Base-by-base conservation (phyloP, 2,797 vertebrate genomes). In the Lepus townsendii region DNA sequence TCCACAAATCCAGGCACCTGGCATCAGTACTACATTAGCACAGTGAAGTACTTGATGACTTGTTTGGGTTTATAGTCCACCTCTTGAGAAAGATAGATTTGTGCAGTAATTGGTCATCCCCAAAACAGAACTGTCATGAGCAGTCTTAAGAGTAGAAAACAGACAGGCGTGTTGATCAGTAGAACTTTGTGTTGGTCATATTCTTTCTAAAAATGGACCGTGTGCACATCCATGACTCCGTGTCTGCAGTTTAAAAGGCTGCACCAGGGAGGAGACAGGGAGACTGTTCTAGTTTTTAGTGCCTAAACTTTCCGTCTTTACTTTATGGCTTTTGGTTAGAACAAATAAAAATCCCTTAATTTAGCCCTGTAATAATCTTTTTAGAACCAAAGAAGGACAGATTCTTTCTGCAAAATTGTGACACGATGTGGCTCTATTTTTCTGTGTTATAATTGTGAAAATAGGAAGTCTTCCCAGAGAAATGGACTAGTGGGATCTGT, bases 341-440 rank as follows among this genome's bases (percentile, higher is more conserved):
- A 77, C 13, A 83, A 66, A 91, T 13, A 69, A 75, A 84, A 91
- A 54, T 84, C 17, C 47, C 35, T 68, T 93, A 88, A 72, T 71
- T 90, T 95, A 66, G 19, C 68, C 72, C 50, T 87, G 92, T 75
- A 83, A 54, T 80, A 71, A n/a, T 75, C 84, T 63, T 83, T 92
- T 91, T 88, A 94, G 76, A 86, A 76, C 83, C 50, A 96, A 82
- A 88, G 38, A 72, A 92, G 50, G 79, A 88, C 86, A 88, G 62
- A 54, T 6, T 60, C 27, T 84, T 75, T 66, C 32, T 87, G 52
- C 57, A 89, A 78, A 77, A 83, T 50, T 80, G 2, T 38, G 80
- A 17, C 38, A 38, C 62, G 54, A 14, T 84, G 32, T 91, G 68
- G 77, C 71, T 79, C 30, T 47, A 0, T 57, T 65, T 80, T 65